Conservation (phyloP, 2,888 invertebrate genomes). For the Minunthozetes semirufus region DNA sequence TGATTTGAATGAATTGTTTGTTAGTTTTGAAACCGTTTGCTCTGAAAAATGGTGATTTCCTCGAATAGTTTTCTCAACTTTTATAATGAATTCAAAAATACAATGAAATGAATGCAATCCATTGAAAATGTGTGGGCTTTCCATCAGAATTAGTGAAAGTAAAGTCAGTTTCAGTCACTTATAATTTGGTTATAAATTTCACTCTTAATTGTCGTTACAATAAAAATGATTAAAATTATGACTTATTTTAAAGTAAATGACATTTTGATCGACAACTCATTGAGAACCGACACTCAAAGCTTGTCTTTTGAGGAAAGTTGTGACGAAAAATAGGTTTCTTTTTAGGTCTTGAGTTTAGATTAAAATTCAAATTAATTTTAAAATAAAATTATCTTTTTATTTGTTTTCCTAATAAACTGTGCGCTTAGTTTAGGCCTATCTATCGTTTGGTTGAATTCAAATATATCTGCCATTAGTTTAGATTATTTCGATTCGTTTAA, state of each 20-base stretch:
- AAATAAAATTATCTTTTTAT: neutral
- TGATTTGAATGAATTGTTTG: too few relatives aligned
- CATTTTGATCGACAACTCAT: constrained; percentile 5
- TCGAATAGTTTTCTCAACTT: too few relatives aligned
- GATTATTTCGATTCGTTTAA: neutral
- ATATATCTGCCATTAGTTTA: neutral
- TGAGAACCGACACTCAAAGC: neutral
- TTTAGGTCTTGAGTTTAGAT: neutral
- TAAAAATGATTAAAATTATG: too few relatives aligned
- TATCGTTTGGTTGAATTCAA: neutral
- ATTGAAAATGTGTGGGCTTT: too few relatives aligned
- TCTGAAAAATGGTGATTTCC: too few relatives aligned
- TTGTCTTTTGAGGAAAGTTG: neutral
- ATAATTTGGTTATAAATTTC: too few relatives aligned
- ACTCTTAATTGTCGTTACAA: too few relatives aligned
- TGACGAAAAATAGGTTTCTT: neutral
- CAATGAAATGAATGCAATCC: too few relatives aligned
- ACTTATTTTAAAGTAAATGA: constrained; percentile 16
- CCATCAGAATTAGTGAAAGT: too few relatives aligned
- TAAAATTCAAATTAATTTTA: neutral
- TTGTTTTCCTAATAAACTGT: neutral
- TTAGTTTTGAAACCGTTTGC: too few relatives aligned
- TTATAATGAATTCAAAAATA: too few relatives aligned
- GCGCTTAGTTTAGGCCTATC: neutral
- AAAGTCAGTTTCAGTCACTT: too few relatives aligned